Evolutionary conservation across 2,888 invertebrate species (phyloP).

Genomic region (Apeira syringaria): DNA sequence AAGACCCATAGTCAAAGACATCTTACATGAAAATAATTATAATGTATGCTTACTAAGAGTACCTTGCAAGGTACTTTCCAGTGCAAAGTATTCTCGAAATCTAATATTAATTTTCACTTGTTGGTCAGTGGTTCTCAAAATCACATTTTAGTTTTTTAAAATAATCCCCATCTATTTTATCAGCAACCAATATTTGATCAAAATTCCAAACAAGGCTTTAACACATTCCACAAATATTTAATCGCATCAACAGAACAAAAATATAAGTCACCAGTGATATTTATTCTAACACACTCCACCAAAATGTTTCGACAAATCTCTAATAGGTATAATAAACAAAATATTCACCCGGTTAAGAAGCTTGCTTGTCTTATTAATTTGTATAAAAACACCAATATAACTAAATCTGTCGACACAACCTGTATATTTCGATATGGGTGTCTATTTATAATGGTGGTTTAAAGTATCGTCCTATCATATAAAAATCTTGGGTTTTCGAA

Average conservation of each 20-base stretch:
- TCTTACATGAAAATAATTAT: no score
- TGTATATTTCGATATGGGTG: constrained; percentile 16
- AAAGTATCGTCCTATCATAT: constrained; percentile 60
- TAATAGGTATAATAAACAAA: constrained; percentile 81
- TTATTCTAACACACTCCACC: constrained; percentile 70
- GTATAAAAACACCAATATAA: constrained; percentile 49
- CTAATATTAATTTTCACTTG: no score
- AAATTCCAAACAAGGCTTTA: constrained; percentile 51
- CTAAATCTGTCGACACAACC: constrained; percentile 25
- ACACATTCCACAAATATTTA: constrained; percentile 66
- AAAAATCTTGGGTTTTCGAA: constrained; percentile 62
- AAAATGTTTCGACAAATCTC: constrained; percentile 79
- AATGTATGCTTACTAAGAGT: no score
- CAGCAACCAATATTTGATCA: constrained; percentile 48
- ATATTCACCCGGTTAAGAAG: constrained; percentile 81
- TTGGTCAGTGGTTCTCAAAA: no score
- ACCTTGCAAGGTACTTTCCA: no score
- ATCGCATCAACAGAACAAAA: constrained; percentile 42
- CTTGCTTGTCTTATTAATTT: constrained; percentile 79
- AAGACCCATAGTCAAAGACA: no score
- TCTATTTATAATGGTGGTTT: constrained; percentile 52
- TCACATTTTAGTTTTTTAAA: no score
- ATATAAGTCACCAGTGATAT: constrained; percentile 53
- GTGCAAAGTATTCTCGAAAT: no score
- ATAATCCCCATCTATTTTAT: constrained; percentile 35